A percentile compares a stretch with the other conserved stretches of the same genome.
Evolutionary conservation across 2,888 invertebrate genomes (phyloP).

Genomic region (Tetranychus truncatus): DNA sequence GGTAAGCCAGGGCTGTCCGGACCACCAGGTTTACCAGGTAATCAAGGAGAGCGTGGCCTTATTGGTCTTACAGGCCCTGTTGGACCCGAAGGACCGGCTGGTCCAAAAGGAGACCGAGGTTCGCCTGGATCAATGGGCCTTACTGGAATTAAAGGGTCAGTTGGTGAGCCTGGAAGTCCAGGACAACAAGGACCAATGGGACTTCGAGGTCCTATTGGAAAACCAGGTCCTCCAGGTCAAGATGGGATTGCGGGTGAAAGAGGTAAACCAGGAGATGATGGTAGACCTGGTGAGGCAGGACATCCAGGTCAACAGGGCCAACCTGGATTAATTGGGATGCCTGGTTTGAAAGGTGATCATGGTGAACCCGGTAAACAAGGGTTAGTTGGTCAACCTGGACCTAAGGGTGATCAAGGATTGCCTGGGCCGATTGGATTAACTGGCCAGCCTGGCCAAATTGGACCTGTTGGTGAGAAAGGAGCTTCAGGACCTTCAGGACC

Average conservation of each 20-base stretch:
- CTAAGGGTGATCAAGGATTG: slow-evolving; percentile 47
- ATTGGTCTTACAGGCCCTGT: slow-evolving; percentile 63
- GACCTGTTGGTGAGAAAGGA: slow-evolving; percentile 40
- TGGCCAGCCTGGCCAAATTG: slow-evolving; percentile 12
- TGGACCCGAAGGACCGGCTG: slow-evolving; percentile 52
- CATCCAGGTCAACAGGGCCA: slow-evolving; percentile 62
- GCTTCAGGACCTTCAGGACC: slow-evolving; percentile 41
- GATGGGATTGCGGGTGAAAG: slow-evolving; percentile 41
- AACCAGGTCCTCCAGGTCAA: slow-evolving; percentile 50
- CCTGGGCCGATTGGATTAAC: slow-evolving; percentile 60
- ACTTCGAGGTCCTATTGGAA: slow-evolving; percentile 51
- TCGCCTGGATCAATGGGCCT: slow-evolving; percentile 46
- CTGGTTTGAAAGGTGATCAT: slow-evolving; percentile 33
- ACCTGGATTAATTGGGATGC: slow-evolving; percentile 25
- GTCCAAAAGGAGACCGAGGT: slow-evolving; percentile 44
- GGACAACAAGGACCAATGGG: slow-evolving; percentile 55
- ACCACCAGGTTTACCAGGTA: slow-evolving; percentile 21
- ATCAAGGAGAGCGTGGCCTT: slow-evolving; percentile 58
- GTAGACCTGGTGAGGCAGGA: slow-evolving; percentile 59
- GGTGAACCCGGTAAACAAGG: slow-evolving; percentile 48
- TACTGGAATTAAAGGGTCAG: slow-evolving; percentile 55
- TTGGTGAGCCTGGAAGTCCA: slow-evolving; percentile 53
- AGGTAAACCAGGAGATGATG: slow-evolving; percentile 40
- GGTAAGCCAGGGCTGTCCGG: slow-evolving; percentile 65
- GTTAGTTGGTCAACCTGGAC: slow-evolving; percentile 37